Conservation (phyloP, 2,797 vertebrate genomes). For the Okamejei kenojei region DNA sequence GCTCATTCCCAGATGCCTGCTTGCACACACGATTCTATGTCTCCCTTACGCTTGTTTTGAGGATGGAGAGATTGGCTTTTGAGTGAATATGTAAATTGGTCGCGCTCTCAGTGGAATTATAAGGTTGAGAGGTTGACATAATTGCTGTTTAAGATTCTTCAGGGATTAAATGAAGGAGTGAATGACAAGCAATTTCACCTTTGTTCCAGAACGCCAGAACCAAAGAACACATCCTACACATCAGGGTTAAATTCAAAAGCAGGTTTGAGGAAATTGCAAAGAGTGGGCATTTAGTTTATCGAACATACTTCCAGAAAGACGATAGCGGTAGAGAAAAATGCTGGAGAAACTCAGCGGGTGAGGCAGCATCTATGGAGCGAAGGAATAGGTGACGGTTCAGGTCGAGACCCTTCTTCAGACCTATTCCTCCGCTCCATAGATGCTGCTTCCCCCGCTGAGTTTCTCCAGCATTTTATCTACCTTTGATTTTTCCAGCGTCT, state of each 20-base stretch:
- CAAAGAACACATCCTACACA: background rate
- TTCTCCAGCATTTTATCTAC: too few relatives aligned
- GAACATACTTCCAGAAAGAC: background rate
- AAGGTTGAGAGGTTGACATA: background rate
- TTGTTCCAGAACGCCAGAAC: background rate
- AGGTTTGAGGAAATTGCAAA: background rate
- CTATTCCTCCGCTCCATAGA: too few relatives aligned
- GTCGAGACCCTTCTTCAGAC: too few relatives aligned
- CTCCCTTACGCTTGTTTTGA: background rate
- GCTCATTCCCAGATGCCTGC: background rate
- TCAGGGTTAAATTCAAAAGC: background rate
- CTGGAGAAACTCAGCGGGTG: too few relatives aligned
- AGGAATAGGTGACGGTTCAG: too few relatives aligned
- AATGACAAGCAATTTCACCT: background rate
- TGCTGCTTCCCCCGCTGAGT: too few relatives aligned
- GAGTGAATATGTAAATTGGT: background rate
- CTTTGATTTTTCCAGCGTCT: too few relatives aligned
- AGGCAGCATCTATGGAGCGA: too few relatives aligned
- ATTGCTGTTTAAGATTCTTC: background rate
- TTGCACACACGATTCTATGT: background rate
- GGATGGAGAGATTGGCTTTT: background rate
- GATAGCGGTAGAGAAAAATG: too few relatives aligned
- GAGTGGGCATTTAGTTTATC: background rate
- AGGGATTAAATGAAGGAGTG: background rate
- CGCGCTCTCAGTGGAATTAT: background rate